Evolutionary conservation across 2,113 vertebrate species (phyloP).

Genomic region (Microcebus griseorufus): DNA sequence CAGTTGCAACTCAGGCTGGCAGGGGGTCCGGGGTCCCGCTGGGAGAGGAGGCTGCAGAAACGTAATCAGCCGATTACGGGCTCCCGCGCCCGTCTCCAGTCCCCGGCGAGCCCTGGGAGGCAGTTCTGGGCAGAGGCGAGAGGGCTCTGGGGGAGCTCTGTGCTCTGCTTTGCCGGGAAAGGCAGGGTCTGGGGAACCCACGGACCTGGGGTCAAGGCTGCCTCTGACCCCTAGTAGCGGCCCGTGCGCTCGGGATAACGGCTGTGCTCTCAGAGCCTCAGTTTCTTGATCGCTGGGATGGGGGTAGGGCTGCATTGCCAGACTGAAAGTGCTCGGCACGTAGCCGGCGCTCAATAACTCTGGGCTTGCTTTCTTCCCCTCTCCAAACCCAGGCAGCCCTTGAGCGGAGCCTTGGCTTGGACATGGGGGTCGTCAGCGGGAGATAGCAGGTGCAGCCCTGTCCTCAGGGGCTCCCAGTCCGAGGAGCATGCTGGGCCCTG

Average conservation of each 20-base stretch:
- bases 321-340: not conserved
- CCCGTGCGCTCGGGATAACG: not conserved
- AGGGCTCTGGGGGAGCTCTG: rapidly evolving
- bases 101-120: not conserved
- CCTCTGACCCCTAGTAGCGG: not conserved
- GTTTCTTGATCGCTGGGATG: not conserved
- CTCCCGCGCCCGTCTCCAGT: rapidly evolving
- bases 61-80: rapidly evolving
- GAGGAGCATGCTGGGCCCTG: rapidly evolving
- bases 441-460: rapidly evolving
- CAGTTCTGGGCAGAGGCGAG: rapidly evolving
- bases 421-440: rapidly evolving
- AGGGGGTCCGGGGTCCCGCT: not conserved
- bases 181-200: not conserved
- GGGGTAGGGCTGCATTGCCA: not conserved
- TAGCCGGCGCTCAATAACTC: rapidly evolving
- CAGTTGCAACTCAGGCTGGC: not conserved
- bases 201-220: not conserved
- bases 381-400: not conserved
- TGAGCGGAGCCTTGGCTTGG: not conserved
- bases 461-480: rapidly evolving
- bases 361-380: rapidly evolving
- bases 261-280: not conserved
- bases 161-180: not conserved
- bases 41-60: not conserved